Evolutionary conservation across 2,888 invertebrate species (phyloP), one percentile per base, ranked within the genome.

Genomic region (Xiphydria camelus): DNA sequence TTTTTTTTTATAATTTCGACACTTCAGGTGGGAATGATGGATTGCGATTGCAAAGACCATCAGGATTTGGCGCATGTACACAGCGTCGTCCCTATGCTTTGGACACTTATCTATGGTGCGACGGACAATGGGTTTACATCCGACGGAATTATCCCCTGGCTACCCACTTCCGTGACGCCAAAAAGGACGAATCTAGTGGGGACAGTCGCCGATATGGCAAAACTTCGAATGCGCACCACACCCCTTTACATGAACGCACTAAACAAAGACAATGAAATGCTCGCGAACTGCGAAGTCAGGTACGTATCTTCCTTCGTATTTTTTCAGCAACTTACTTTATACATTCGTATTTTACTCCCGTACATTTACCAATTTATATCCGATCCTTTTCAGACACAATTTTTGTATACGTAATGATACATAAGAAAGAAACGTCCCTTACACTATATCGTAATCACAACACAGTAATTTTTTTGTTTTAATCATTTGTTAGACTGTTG

Each of bases 181-280:
- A 77, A 80, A 1, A 72, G 74, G 22, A 76, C 78, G 6, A 78
- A 78, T 47, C 58, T 70, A 41, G 78, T 78, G 0, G 78, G 81
- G 5, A 70, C 82, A 1, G 77, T 90, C 12, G 76, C 80, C 18
- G 77, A 79, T 46, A 83, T 90, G 77, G 79, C 82, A 1, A 67
- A 76, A 12, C 63, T 89, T 5, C 80, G 89, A 42, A 71, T 79
- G 15, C 76, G 76, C 45, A 85, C 87, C 0, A 87, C 89, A 0
- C 83, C 89, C 3, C 83, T 91, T 61, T 89, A 89, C 63, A 81
- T 88, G 60, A 86, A 85, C 59, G 81, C 84, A 2, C 83, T 87
- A 37, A 80, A 80, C 56, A 89, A 87, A 64, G 83, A 86, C 34
- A 83, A 83, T 0, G 78, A 77, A 47, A 78, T 81, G 41, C 75